These are phyloP conservation scores for Pammene aurita DNA, from an alignment of 2,888 invertebrate species.

Conservation along the genomic window DNA sequence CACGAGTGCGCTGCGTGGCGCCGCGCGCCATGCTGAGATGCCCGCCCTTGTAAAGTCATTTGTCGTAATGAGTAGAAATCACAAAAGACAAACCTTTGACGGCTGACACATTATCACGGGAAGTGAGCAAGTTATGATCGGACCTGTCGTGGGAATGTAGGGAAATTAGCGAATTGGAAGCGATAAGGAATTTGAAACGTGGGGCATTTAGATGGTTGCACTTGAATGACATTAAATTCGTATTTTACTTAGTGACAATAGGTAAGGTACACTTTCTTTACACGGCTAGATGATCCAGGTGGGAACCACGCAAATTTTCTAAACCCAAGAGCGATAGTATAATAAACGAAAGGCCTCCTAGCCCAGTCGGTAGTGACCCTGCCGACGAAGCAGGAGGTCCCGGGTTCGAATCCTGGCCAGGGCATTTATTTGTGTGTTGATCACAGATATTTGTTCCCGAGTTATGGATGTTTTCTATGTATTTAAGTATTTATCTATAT, in stretches of 20 bases:
- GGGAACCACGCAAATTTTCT: background rate
- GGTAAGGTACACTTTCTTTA: conserved; percentile 17
- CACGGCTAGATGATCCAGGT: conserved; percentile 15
- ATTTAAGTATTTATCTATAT: too few species aligned
- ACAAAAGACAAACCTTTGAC: conserved; percentile 62
- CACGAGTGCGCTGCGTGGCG: conserved; percentile 60
- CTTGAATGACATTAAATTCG: conserved; percentile 22
- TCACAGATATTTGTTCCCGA: too few species aligned
- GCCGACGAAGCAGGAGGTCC: too few species aligned
- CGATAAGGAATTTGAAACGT: conserved; percentile 47
- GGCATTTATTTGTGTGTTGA: too few species aligned
- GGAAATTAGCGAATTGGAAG: conserved; percentile 40
- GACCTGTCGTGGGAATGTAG: conserved; percentile 36
- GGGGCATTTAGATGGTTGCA: conserved; percentile 42
- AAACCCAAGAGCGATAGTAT: background rate
- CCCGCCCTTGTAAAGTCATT: conserved; percentile 52
- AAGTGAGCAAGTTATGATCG: conserved; percentile 44
- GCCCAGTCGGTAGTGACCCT: too few species aligned
- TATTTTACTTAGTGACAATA: conserved; percentile 25
- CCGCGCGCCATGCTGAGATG: conserved; percentile 47
- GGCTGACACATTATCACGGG: conserved; percentile 49
- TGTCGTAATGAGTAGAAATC: conserved; percentile 48
- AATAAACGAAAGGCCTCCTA: too few species aligned
- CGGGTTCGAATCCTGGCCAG: too few species aligned
- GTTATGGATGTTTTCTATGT: too few species aligned